Base-by-base conservation (phyloP, 2,797 vertebrate genomes). In the Synaphobranchus kaupii region DNA sequence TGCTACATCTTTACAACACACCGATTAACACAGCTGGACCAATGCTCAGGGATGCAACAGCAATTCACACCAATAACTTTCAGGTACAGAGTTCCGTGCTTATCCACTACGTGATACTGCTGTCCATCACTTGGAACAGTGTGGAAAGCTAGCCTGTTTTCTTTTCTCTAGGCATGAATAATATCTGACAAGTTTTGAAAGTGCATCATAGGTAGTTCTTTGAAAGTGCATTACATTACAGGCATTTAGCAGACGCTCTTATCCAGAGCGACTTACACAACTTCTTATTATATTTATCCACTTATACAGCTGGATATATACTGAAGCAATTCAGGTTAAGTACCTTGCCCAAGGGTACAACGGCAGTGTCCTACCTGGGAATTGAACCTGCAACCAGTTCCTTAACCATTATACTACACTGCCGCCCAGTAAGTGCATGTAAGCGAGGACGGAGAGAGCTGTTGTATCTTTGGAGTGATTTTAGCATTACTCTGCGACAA, bases 401-500 rank as follows among this genome's bases (percentile, higher is more conserved):
- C n/a, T n/a, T n/a, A n/a, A n/a, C n/a, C n/a, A n/a, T n/a, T n/a
- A n/a, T n/a, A n/a, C n/a, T n/a, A n/a, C n/a, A n/a, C n/a, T n/a
- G n/a, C n/a, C n/a, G n/a, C n/a, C n/a, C n/a, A n/a, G n/a, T n/a
- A 39, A 39, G 39, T 39, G 39, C 39, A 39, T 39, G 39, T 2
- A 50, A 22, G 44, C n/a, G 9, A 2, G 56, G 25, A 48, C 56
- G n/a, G n/a, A 47, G 28, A 84, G 52, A 58, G 56, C 81, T 66
- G 44, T 78, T 31, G 44, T 83, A 34, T 63, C 31, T 80, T 54
- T 68, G 28, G 58, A 73, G 34, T 73, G 22, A 84, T 54, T 83
- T 87, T 87, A 48, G n/a, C 81, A 71, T 71, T 48, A 84, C 48
- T 20, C 28, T 71, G 47, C 68, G 15, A 22, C n/a, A 63, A 71